Conservation (phyloP, 2,888 invertebrate genomes). For the Incurvaria masculella region DNA sequence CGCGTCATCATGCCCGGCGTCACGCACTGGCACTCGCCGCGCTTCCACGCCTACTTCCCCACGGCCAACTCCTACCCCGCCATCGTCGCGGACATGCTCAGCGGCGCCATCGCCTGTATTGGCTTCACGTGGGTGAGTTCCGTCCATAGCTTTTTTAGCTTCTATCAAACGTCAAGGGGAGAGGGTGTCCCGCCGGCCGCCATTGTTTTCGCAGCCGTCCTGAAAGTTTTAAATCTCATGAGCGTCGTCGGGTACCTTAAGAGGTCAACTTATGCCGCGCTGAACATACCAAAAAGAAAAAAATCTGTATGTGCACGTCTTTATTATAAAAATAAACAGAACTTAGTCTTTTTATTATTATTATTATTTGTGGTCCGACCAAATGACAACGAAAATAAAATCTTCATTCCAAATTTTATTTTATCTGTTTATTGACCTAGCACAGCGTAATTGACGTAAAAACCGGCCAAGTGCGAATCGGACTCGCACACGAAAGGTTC, state of each 20-base stretch:
- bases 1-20: constrained; percentile 97
- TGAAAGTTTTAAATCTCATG: too few relatives aligned
- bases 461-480: too few relatives aligned
- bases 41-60: constrained; percentile 94
- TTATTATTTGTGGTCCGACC: constrained; percentile 3
- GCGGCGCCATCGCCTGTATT: constrained; percentile 92
- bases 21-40: constrained; percentile 95
- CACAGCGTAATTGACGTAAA: too few relatives aligned
- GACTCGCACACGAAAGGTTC: too few relatives aligned
- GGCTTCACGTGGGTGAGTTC: constrained; percentile 92
- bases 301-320: neutral
- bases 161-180: too few relatives aligned
- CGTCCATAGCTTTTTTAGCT: too few relatives aligned
- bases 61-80: constrained; percentile 92
- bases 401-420: neutral
- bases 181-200: too few relatives aligned
- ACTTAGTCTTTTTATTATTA: constrained; percentile 4
- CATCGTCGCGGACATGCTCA: constrained; percentile 93
- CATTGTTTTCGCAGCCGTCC: too few relatives aligned
- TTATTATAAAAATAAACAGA: constrained; percentile 1
- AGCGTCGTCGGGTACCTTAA: too few relatives aligned
- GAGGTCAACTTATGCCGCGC: too few relatives aligned
- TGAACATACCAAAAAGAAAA: too few relatives aligned
- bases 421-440: neutral
- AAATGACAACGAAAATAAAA: neutral